These are phyloP conservation scores for Polia nebulosa DNA, from an alignment of 2,888 invertebrate genomes.

Conservation along the genomic window DNA sequence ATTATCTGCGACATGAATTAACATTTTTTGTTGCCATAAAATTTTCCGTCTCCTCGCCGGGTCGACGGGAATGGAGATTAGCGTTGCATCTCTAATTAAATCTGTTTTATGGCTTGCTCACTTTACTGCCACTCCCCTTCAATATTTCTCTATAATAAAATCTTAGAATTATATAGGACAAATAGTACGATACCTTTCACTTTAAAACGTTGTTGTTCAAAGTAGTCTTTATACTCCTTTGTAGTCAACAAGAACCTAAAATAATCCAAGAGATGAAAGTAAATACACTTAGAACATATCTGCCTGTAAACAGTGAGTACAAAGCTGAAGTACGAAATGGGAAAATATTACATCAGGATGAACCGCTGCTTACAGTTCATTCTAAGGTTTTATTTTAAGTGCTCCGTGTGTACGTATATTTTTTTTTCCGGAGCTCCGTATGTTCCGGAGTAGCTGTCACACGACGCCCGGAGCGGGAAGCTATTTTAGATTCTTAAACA, in stretches of 20 bases:
- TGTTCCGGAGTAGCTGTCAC: constrained; percentile 78
- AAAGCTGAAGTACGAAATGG: constrained; percentile 64
- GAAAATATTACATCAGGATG: constrained; percentile 72
- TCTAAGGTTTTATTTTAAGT: constrained; percentile 75
- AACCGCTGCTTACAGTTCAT: constrained; percentile 74
- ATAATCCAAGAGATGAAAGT: constrained; percentile 56
- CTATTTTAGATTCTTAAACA: constrained; percentile 76
- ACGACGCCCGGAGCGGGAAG: constrained; percentile 67
- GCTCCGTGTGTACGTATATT: constrained; percentile 66
- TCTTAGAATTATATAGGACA: constrained; percentile 48
- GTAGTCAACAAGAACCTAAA: constrained; percentile 45
- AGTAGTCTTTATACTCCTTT: constrained; percentile 25
- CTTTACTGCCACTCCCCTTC: constrained; percentile 61
- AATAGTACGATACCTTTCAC: constrained; percentile 43
- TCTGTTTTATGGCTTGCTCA: constrained; percentile 66
- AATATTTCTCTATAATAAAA: constrained; percentile 56
- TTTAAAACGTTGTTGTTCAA: constrained; percentile 37
- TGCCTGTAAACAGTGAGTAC: constrained; percentile 56
- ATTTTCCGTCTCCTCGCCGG: constrained; percentile 65
- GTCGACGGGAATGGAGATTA: constrained; percentile 75
- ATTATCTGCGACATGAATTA: constrained; percentile 67
- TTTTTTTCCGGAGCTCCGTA: constrained; percentile 66
- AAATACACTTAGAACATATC: constrained; percentile 55
- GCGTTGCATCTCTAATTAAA: constrained; percentile 81
- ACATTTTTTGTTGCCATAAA: constrained; percentile 69